Evolutionary conservation across 1,140 invertebrate genomes (phyloP).

Genomic region (Eurosta solidaginis): DNA sequence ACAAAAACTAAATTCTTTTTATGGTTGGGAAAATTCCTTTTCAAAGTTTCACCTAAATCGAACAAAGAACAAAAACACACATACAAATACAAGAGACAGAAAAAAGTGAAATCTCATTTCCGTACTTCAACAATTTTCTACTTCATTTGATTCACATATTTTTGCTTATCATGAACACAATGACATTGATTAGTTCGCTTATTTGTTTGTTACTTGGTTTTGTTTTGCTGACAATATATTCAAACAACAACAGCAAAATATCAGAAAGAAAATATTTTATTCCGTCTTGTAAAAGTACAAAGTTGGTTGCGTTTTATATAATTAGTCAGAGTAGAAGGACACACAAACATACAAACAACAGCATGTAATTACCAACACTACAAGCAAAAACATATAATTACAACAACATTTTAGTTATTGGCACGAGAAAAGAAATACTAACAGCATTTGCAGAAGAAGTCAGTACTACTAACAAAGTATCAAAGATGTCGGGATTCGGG

Average conservation of each 20-base stretch:
- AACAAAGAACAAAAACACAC: not conserved
- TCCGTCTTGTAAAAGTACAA: no score
- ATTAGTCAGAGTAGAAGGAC: not conserved
- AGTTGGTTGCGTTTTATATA: not conserved
- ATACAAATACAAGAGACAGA: not conserved
- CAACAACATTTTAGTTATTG: not conserved
- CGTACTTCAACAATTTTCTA: not conserved
- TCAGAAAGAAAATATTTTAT: no score
- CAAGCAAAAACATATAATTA: not conserved
- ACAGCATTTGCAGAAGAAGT: not conserved
- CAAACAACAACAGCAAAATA: not conserved
- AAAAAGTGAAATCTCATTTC: conserved; percentile 16
- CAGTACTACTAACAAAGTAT: not conserved
- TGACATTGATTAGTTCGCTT: not conserved
- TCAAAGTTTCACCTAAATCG: no score
- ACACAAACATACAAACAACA: not conserved
- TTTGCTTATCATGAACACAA: not conserved
- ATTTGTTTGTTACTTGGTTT: not conserved
- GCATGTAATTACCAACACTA: not conserved
- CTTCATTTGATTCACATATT: not conserved
- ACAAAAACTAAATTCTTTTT: no score
- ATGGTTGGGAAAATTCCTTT: no score
- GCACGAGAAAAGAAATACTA: not conserved
- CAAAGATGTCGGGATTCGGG: no score
- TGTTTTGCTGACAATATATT: no score